Percentiles rank a stretch among this genome's conserved stretches.
These are phyloP conservation scores for Lamellibrachia luymesi DNA, from an alignment of 1,140 invertebrate genomes.

Conservation along the genomic window DNA sequence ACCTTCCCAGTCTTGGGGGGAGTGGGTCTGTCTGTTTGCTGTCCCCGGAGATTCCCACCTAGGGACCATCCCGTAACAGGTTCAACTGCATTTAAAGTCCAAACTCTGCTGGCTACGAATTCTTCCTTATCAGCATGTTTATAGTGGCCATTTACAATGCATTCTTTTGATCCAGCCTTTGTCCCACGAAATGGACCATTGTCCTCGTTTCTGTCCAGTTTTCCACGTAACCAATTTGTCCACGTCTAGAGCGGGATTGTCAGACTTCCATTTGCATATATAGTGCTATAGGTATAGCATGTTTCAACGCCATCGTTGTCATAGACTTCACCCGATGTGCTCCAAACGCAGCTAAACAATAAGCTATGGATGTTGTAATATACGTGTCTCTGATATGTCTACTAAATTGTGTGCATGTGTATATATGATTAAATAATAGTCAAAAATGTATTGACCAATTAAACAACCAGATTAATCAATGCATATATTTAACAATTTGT, in stretches of 20 bases:
- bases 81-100: background rate
- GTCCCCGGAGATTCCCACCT: background rate
- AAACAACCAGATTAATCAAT: background rate
- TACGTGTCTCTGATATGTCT: background rate
- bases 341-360: background rate
- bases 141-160: background rate
- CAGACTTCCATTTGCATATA: background rate
- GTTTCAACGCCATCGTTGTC: background rate
- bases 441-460: background rate
- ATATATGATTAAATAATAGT: background rate
- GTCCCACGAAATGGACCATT: background rate
- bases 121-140: background rate
- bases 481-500: background rate
- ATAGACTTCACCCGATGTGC: background rate
- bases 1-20: background rate
- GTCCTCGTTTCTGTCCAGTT: background rate
- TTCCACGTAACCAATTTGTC: background rate
- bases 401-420: background rate
- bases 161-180: background rate
- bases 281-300: background rate
- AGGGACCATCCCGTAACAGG: background rate
- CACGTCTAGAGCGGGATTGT: background rate
- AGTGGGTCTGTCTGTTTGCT: background rate
- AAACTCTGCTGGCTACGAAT: background rate
- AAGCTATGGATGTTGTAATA: background rate